These are phyloP conservation scores for Geotrypetes seraphini DNA, from an alignment of 2,797 vertebrate species.

Conservation along the genomic window DNA sequence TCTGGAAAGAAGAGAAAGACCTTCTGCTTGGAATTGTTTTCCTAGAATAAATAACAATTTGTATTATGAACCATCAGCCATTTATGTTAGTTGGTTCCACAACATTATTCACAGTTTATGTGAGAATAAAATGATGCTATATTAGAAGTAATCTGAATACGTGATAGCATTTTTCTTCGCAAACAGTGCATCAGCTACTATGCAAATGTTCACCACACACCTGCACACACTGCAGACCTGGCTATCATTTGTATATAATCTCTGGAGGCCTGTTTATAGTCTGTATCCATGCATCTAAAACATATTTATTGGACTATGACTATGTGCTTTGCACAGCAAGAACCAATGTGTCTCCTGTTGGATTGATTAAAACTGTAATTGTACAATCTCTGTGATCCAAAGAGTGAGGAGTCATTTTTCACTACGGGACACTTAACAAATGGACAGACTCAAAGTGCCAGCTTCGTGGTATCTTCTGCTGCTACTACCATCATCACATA, in stretches of 20 bases:
- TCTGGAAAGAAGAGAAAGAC: no score
- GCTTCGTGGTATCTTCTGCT: constrained; percentile 19
- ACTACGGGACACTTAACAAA: constrained; percentile 23
- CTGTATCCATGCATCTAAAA: constrained; percentile 16
- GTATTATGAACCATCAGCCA: background rate
- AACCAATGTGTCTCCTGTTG: constrained; percentile 22
- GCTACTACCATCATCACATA: constrained; percentile 23
- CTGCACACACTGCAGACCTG: constrained; percentile 8
- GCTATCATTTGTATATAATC: constrained; percentile 1
- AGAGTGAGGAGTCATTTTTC: constrained; percentile 37
- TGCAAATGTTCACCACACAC: constrained; percentile 2
- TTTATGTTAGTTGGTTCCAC: background rate
- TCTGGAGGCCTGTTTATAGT: constrained; percentile 3
- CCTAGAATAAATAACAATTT: background rate
- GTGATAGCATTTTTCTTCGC: background rate
- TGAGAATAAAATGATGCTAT: background rate
- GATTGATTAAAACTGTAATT: constrained; percentile 46
- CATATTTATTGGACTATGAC: constrained; percentile 27
- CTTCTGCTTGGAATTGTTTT: no score
- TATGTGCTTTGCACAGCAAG: constrained; percentile 19
- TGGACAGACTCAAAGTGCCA: constrained; percentile 28
- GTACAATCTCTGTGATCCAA: constrained; percentile 31
- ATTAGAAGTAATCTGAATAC: constrained; percentile 3
- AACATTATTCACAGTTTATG: background rate
- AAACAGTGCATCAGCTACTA: background rate